phyloP scores from a whole-genome alignment of 2,888 invertebrate species.

The Tetragonisca angustula region DNA sequence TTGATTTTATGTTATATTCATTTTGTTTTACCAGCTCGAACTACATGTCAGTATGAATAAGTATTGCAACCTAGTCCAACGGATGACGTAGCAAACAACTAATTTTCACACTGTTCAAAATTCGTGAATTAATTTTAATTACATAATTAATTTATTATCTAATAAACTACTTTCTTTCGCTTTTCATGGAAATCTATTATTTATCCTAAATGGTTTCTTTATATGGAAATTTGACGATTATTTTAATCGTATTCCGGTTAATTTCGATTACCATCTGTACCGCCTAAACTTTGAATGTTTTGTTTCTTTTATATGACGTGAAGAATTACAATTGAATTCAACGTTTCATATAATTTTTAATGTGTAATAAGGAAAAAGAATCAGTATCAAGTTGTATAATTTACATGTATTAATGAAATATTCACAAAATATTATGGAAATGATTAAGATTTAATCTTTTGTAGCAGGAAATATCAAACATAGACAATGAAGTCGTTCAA shows the following conservation, averaged over 20 bases:
- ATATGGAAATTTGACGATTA: not conserved
- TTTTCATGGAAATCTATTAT: not conserved
- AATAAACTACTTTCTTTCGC: not conserved
- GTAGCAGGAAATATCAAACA: conserved; percentile 83
- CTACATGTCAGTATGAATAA: conserved; percentile 53
- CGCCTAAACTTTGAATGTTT: not conserved
- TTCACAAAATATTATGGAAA: not conserved
- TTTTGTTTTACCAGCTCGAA: conserved; percentile 6
- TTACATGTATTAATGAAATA: not conserved
- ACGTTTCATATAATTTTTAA: not conserved
- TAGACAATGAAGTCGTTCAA: conserved; percentile 85
- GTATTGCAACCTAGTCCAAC: conserved; percentile 26
- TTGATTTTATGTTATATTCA: conserved; percentile 7
- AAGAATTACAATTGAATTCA: not conserved
- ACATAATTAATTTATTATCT: not conserved
- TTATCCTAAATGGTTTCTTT: not conserved
- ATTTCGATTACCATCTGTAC: conserved; percentile 40
- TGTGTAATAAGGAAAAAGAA: not conserved
- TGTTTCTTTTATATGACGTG: not conserved
- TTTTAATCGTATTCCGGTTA: conserved; percentile 3
- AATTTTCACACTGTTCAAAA: conserved; percentile 26
- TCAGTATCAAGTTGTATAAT: not conserved
- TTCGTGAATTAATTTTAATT: conserved; percentile 25
- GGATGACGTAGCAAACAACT: conserved; percentile 66
- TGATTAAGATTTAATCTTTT: conserved; percentile 26